Evolutionary conservation across 2,888 invertebrate species (phyloP), one percentile per base, ranked within the genome.

Genomic region (Orchestes rusci): DNA sequence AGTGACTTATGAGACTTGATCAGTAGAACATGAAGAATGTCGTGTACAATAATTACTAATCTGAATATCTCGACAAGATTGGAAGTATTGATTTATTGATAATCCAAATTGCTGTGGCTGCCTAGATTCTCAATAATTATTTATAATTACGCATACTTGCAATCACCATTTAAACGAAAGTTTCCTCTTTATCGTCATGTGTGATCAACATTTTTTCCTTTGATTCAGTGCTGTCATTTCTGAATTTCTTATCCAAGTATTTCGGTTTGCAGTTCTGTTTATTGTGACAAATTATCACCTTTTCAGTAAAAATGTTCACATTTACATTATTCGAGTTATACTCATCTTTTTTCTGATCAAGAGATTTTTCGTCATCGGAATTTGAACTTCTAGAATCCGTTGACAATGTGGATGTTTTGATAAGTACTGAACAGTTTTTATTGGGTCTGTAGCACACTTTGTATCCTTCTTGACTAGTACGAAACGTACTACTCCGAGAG

Each of bases 341-440:
- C n/a, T n/a, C n/a, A n/a, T n/a, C n/a, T n/a, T n/a, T n/a, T 23
- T 23, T 55, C 27, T 51, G 50, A 30, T 5, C 12, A 8, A 23
- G 36, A 4, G 50, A 23, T 28, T 51, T 55, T 19, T 56, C 54
- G 16, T 43, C 53, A 16, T 51, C 29, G 2, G 62, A 61, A 47
- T 64, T 60, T 36, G 74, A 75, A 1, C 77, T 79, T 15, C 77
- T 75, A 0, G 79, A 76, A 30, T 79, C 64, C 40, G 80, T 63
- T 2, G 65, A 65, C 33, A 66, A 65, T 39, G 54, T 62, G 34
- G 59, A 62, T 31, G 60, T 59, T 56, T 64, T 66, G 20, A 67
- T 53, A 10, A 62, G 52, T 8, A 64, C 53, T 12, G 67, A 65
- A 41, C 59, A 64, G 31, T 60, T 64, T 32, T 62, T 57, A n/a